These are phyloP conservation scores for Centropus unirufus DNA, from an alignment of 2,113 vertebrate genomes.

Conservation along the genomic window DNA sequence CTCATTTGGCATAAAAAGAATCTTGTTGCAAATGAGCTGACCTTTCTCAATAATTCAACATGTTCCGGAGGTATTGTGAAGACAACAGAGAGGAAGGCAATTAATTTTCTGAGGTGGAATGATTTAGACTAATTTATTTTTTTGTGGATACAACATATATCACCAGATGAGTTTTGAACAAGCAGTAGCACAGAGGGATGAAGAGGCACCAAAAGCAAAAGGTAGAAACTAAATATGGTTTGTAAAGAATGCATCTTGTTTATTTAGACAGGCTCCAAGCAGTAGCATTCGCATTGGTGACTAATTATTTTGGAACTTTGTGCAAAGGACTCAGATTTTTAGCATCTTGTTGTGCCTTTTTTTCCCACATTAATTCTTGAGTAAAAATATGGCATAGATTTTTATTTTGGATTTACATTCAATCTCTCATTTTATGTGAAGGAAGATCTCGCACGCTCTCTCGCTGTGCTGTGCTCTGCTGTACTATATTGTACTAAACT, in stretches of 20 bases:
- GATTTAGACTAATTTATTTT: not conserved
- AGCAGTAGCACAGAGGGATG: not conserved
- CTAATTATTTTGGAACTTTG: not conserved
- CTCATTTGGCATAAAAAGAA: not conserved
- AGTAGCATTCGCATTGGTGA: not conserved
- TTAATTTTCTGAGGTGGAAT: constrained; percentile 33
- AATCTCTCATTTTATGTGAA: not conserved
- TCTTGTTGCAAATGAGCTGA: not conserved
- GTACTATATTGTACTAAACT: not conserved
- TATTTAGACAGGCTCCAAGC: not conserved
- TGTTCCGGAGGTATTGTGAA: not conserved
- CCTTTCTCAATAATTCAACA: constrained; percentile 32
- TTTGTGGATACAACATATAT: not conserved
- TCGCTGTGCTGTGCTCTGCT: not conserved
- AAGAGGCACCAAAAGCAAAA: not conserved
- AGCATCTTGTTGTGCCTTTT: not conserved
- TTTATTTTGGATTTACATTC: not conserved
- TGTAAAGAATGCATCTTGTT: not conserved
- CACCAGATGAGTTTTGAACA: not conserved
- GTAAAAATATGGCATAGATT: not conserved
- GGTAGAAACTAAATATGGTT: not conserved
- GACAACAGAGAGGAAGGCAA: not conserved
- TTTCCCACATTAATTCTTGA: not conserved
- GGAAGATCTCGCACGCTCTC: not conserved
- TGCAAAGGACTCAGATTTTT: not conserved